Evolutionary conservation across 2,888 invertebrate species (phyloP), one percentile per base, ranked within the genome.

Genomic region (Cerastis leucographa): DNA sequence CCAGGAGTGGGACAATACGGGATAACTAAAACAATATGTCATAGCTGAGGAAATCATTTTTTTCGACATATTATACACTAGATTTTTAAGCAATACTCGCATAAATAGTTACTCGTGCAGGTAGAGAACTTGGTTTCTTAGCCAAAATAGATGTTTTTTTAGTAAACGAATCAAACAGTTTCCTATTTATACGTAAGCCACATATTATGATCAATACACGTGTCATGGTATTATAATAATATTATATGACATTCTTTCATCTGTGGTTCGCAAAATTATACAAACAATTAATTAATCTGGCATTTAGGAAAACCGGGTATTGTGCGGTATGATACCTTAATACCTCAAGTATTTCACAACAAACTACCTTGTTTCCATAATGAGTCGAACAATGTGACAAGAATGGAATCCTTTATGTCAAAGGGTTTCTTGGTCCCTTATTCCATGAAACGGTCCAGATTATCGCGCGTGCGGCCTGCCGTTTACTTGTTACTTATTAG

Each of bases 401-500:
- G 76, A 76, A 85, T 85, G 72, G 73, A 82, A 65, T 80, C 78
- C 76, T 79, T 78, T 80, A 54, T 76, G 62, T 69, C 65, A 71
- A 84, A 81, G 78, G 65, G 61, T 75, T 71, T 88, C 79, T 78
- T 87, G 84, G 51, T 73, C 71, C 76, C 61, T 64, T 86, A 69
- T 72, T 70, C 61, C 66, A 85, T 74, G 64, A 84, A 83, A 70
- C 66, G 61, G 65, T 78, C 73, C 80, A 51, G 79, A 84, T 82
- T 78, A 85, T 78, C 68, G 76, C 80, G 87, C 87, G 87, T 88
- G 86, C 78, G 83, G 74, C 72, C 68, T 84, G 73, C 82, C 88
- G 76, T 85, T 87, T 85, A 80, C 81, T 82, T 85, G 75, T 81
- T 82, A 85, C 85, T 82, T 85, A 70, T 87, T 87, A 84, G 80